A percentile compares a stretch with the other conserved stretches of the same genome.
Conservation (phyloP, 2,797 vertebrate species). For the Platyrinchus mystaceus region DNA sequence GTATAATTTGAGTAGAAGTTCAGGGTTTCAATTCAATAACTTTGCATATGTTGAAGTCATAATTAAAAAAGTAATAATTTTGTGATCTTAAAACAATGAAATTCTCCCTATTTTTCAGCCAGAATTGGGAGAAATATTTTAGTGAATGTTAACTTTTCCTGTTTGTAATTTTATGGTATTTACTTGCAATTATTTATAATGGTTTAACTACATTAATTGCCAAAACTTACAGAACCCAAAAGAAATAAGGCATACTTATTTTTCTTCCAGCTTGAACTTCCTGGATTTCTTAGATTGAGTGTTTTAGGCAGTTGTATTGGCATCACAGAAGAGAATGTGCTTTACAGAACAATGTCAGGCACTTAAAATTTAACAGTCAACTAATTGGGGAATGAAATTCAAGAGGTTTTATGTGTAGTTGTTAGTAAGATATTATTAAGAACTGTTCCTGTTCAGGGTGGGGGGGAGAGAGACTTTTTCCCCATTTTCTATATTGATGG, state of each 20-base stretch:
- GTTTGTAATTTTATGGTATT: neutral
- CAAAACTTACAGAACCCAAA: neutral
- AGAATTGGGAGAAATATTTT: neutral
- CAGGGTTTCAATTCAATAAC: neutral
- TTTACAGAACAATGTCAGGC: slow-evolving; percentile 67
- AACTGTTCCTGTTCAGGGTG: slow-evolving; percentile 32
- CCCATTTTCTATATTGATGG: neutral
- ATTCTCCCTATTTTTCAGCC: neutral
- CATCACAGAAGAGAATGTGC: slow-evolving; percentile 41
- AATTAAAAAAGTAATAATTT: neutral
- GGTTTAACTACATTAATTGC: neutral
- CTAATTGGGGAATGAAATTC: slow-evolving; percentile 68
- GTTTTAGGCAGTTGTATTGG: slow-evolving; percentile 54
- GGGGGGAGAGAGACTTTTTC: neutral
- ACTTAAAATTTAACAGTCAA: slow-evolving; percentile 69
- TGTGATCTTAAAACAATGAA: neutral
- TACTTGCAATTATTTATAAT: neutral
- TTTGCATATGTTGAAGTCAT: neutral
- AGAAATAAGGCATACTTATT: neutral
- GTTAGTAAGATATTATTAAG: slow-evolving; percentile 53
- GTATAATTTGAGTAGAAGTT: neutral
- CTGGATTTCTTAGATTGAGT: neutral
- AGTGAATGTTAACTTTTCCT: neutral
- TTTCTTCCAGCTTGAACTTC: neutral
- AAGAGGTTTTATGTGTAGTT: slow-evolving; percentile 70